Percentiles rank a stretch among this genome's conserved stretches.
phyloP scores from a whole-genome alignment of 23 tunicate genomes.

The Ascidia mentula region DNA sequence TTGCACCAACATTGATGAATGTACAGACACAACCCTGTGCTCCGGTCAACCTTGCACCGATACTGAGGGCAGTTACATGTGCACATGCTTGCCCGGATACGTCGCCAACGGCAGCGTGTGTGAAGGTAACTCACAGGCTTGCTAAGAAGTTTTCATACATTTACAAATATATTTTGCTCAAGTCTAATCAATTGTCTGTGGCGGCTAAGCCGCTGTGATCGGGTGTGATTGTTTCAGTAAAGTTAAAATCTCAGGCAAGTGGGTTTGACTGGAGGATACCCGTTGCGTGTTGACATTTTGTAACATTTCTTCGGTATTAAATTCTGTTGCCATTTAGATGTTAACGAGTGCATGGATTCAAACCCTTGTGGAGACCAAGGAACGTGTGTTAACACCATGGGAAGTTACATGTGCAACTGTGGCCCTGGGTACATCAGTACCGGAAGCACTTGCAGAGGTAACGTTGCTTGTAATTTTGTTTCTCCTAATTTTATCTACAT shows the following conservation, averaged over 20 bases:
- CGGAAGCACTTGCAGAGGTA: neutral
- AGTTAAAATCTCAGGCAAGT: too few species aligned
- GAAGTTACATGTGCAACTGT: constrained; percentile 10
- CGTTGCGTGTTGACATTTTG: too few species aligned
- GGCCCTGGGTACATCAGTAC: constrained; percentile 5
- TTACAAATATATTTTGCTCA: too few species aligned
- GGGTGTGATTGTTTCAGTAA: too few species aligned
- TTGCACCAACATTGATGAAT: constrained; percentile 24
- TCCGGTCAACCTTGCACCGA: constrained; percentile 9
- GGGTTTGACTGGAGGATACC: too few species aligned
- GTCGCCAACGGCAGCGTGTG: neutral
- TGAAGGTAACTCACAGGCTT: neutral
- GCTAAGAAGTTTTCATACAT: too few species aligned
- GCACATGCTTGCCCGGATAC: constrained; percentile 7
- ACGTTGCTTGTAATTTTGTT: neutral
- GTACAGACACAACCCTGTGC: neutral
- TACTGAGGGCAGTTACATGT: constrained; percentile 8
- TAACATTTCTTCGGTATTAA: neutral
- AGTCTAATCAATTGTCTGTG: too few species aligned
- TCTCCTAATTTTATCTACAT: too few species aligned
- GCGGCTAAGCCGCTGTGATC: too few species aligned
- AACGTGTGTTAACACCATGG: neutral
- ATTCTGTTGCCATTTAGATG: neutral
- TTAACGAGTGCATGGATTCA: constrained; percentile 2
- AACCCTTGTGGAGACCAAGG: constrained; percentile 29